Evolutionary conservation across 2,888 invertebrate genomes (phyloP).

Genomic region (Apodemia duryi): DNA sequence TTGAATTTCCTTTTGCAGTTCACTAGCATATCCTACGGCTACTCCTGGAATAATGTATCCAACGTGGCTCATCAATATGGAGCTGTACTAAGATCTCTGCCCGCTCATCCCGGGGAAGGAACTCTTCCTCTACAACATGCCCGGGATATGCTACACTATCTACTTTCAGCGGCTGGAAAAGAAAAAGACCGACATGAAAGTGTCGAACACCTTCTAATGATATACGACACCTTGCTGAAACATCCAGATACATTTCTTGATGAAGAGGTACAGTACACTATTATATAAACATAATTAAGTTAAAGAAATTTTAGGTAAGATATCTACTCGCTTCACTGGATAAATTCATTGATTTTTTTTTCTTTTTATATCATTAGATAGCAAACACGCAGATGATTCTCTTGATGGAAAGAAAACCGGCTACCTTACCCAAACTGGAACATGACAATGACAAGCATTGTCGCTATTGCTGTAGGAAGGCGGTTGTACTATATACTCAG

Average conservation of each 20-base stretch:
- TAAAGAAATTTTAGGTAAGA: no score
- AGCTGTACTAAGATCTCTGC: conserved; percentile 70
- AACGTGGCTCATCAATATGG: conserved; percentile 77
- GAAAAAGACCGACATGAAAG: conserved; percentile 70
- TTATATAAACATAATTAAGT: not conserved
- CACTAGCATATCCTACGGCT: conserved; percentile 77
- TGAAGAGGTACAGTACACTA: conserved; percentile 79
- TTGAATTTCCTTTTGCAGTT: conserved; percentile 41
- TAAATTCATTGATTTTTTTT: no score
- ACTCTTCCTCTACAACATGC: conserved; percentile 80
- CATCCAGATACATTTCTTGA: conserved; percentile 83
- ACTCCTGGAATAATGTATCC: conserved; percentile 79
- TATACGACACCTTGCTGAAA: conserved; percentile 57
- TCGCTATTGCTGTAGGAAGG: no score
- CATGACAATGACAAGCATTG: no score
- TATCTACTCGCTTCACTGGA: no score
- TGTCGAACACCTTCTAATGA: conserved; percentile 82
- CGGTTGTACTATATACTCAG: no score
- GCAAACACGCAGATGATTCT: no score
- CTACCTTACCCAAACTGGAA: no score
- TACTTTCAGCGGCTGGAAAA: conserved; percentile 54
- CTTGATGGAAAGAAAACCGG: no score
- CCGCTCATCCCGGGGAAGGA: conserved; percentile 82
- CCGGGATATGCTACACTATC: conserved; percentile 78
- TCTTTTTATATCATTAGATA: no score